phyloP scores from a whole-genome alignment of 1,140 invertebrate genomes.

The Myzus persicae region DNA sequence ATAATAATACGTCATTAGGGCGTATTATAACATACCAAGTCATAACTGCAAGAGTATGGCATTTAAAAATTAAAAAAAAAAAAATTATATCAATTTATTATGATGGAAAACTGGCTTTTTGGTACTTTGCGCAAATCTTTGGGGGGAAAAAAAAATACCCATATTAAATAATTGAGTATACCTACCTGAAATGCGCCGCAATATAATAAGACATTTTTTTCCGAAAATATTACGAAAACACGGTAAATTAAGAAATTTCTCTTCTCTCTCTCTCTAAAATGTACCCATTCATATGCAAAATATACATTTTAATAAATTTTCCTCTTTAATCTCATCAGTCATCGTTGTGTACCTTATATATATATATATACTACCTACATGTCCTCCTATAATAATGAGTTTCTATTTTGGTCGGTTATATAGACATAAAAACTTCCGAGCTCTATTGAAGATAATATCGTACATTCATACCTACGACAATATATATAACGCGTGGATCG shows the following conservation, averaged over 20 bases:
- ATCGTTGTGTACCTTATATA: neutral
- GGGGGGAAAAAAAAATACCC: neutral
- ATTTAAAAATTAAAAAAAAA: neutral
- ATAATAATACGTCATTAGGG: neutral
- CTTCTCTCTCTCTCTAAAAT: neutral
- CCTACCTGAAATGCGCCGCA: too few species aligned
- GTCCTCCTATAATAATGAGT: neutral
- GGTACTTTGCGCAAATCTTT: neutral
- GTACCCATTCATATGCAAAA: neutral
- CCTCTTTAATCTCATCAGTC: neutral
- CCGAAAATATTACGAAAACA: neutral
- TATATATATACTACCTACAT: too few species aligned
- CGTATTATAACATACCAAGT: neutral
- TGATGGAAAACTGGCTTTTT: neutral
- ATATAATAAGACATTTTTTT: too few species aligned
- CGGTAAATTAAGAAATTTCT: neutral
- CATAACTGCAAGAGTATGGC: too few species aligned
- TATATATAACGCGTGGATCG: neutral
- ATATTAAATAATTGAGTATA: neutral
- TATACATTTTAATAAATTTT: neutral
- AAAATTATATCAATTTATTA: neutral
- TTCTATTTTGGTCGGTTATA: too few species aligned
- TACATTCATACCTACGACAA: neutral
- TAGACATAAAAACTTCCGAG: neutral
- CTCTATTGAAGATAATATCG: neutral